Evolutionary conservation across 2,113 vertebrate genomes (phyloP), one percentile per base, ranked within the genome.

Genomic region (Dissostichus mawsoni): DNA sequence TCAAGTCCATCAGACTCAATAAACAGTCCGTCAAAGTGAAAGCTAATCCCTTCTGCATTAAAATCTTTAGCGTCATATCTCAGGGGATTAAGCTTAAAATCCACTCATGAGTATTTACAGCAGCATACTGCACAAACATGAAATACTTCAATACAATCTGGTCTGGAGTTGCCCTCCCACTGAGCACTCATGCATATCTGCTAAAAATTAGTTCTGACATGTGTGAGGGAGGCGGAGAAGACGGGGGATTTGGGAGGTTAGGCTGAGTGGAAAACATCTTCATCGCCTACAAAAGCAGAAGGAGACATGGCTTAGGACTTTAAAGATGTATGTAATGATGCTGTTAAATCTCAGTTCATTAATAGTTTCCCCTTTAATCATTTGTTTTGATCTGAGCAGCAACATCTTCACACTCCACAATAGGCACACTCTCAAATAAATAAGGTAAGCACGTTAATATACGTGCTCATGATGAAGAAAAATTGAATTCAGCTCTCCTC

Each of bases 201-300:
- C 53, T 79, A 41, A 81, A 86, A 84, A 41, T 58, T 8, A 69
- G 68, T 80, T 59, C 3, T 85, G 88, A 78, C 81, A 78, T 80
- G 68, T 85, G 59, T 83, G 78, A 83, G 67, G 81, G 41, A 82
- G 78, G 56, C 41, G 41, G 65, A 63, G 78, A 58, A 68, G 66
- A 72, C 17, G 25, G 33, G 41, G 53, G 81, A 74, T 78, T 62
- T 76, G 11, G 47, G 52, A 76, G 81, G 83, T 89, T 70, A 80
- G 78, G 20, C 47, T 75, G 48, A 80, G 67, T 53, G 78, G 59
- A 90, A 78, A 78, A 6, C 78, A 51, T 81, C 73, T 58, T 44
- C 7, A 11, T 68, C 16, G 1, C 61, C 29, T 12, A 11, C 45
- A 50, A 51, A 47, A 51, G 64, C 47, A 18, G 51, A 73, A 71